Percentiles rank a stretch among this genome's conserved stretches.
phyloP scores from a whole-genome alignment of 2,113 vertebrate genomes.

The Calidris pygmaea region DNA sequence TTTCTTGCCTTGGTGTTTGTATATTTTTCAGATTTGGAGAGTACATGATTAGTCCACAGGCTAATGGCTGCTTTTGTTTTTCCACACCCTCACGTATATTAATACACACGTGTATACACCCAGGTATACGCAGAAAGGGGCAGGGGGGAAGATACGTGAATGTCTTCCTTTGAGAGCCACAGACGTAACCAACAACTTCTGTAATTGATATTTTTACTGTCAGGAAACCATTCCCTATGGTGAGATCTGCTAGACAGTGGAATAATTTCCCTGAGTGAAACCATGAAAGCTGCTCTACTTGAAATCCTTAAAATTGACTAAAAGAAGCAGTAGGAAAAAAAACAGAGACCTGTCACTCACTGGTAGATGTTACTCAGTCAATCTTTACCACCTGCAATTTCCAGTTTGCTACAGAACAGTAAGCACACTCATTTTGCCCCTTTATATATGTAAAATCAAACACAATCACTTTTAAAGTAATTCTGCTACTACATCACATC shows the following conservation, averaged over 20 bases:
- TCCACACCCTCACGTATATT: neutral
- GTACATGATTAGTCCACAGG: neutral
- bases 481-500: neutral
- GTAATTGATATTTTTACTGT: neutral
- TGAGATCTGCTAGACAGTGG: neutral
- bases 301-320: neutral
- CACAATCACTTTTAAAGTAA: neutral
- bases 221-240: neutral
- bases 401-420: neutral
- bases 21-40: neutral
- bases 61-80: neutral
- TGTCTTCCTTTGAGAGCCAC: neutral
- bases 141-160: neutral
- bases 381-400: neutral
- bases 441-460: neutral
- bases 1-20: neutral
- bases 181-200: neutral
- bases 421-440: neutral
- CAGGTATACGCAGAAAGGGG: neutral
- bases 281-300: neutral
- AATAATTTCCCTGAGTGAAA: neutral
- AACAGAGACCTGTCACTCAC: neutral
- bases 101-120: neutral
- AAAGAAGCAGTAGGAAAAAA: neutral
- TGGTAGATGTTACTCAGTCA: neutral